Base-by-base conservation (phyloP, 2,113 vertebrate species). In the Bubo blakistoni region DNA sequence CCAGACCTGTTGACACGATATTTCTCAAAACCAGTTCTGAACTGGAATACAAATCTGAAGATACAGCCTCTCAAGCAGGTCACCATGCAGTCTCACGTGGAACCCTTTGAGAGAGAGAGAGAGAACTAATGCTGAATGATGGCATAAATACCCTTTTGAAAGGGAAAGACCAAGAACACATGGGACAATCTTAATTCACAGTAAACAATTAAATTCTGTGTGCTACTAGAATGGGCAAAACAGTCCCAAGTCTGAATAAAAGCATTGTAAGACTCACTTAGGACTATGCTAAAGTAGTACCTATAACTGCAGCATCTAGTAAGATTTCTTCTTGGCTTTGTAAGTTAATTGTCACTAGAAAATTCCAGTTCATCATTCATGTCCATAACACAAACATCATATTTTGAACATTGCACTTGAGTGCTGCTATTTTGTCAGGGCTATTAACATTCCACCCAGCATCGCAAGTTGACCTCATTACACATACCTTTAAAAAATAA, bases 51-150 rank as follows among this genome's bases (percentile, higher is more conserved):
- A 58, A 38, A 62, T 42, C 22, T 63, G 61, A 90, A 90, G 70
- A 82, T 24, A 47, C 3, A 51, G 58, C 12, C 54, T 80, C 52
- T 80, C 74, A 66, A 70, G 30, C 32, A 82, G 27, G 21, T 69
- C 81, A 91, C 34, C 32, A 34, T 7, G 10, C 12, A 83, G 52
- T 58, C 73, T 66, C 17, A 30, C 25, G 29, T 7, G 11, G 32
- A 91, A 38, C 14, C 36, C 22, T 79, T 6, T 0, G 0, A 67
- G 34, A 73, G 17, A 66, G 34, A 73, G 17, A 66, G 4, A 25
- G 8, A 36, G 19, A 70, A 26, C 21, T 77, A 66, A 61, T 22
- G 54, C 34, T 69, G 40, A 80, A 40, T 72, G 42, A 36, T 32
- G 19, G 44, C 71, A 65, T 19, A 94, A 80, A 81, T 4, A 84